Evolutionary conservation across 2,113 vertebrate genomes (phyloP), one percentile per base, ranked within the genome.

Genomic region (Verasper variegatus): DNA sequence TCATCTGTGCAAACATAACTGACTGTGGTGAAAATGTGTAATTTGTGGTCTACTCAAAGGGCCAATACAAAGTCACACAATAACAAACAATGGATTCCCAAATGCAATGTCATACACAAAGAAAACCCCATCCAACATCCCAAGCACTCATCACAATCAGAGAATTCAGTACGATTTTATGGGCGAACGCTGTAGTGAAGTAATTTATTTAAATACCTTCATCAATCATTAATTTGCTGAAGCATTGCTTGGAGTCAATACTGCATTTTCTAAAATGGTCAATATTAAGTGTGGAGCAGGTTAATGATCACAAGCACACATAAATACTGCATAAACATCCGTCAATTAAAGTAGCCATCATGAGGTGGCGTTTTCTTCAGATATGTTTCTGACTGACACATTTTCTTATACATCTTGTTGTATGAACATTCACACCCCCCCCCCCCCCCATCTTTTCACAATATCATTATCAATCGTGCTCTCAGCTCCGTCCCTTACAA

Each of bases 381-480:
- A n/a, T 10, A 54, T 54, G 20, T n/a, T 54, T 54, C 6, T 21
- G 20, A 54, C 20, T n/a, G 20, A n/a, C 51, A 54, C 18, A 21
- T 52, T 20, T 52, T 4, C 8, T n/a, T 18, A 51, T 18, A 15
- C 47, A 18, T 51, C 47, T 18, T 51, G 4, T 51, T 2, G 7
- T 18, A 51, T 51, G 18, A 6, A 51, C 1, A 51, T 51, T 6
- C 5, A 49, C 5, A 20, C 2, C 13, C 5, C 51, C 5, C 51
- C 2, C 13, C 5, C 51, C 2, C 13, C 20, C 51, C 20, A 54
- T 54, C 51, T 9, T 20, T 54, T n/a, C 18, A 54, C 4, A 49
- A 49, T 10, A 56, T 71, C 13, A 40, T 70, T 45, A 75, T 62
- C 49, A 68, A 51, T 76, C 63, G 60, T 18, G 31, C 31, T 31